A percentile compares a stretch with the other conserved stretches of the same genome.
These are phyloP conservation scores for Xestobium rufovillosum DNA, from an alignment of 2,888 invertebrate species.

Conservation along the genomic window DNA sequence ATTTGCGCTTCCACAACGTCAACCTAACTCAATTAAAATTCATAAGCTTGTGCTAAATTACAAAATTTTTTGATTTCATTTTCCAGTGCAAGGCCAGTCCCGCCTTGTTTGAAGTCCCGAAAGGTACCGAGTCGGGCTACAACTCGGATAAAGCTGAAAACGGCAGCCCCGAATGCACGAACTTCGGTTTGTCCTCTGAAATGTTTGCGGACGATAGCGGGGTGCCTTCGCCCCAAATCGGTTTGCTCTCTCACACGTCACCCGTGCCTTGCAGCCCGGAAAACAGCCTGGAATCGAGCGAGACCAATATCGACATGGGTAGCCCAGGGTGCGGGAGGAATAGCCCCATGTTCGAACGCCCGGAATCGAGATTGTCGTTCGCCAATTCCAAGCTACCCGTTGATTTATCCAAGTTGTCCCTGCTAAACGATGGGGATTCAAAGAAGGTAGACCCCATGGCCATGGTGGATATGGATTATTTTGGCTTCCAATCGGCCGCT, in stretches of 20 bases:
- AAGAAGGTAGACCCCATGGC: conserved; percentile 25
- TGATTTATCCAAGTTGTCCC: conserved; percentile 38
- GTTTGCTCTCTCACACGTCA: conserved; percentile 31
- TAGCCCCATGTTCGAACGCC: conserved; percentile 36
- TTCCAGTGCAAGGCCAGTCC: too few relatives aligned
- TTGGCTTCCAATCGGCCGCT: too few relatives aligned
- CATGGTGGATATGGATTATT: background rate
- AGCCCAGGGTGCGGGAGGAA: conserved; percentile 41
- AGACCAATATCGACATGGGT: conserved; percentile 50
- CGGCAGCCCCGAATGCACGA: conserved; percentile 37
- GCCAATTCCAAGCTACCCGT: conserved; percentile 36
- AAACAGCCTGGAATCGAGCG: conserved; percentile 45
- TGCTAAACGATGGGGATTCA: conserved; percentile 36
- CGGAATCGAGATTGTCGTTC: conserved; percentile 39
- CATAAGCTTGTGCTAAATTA: too few relatives aligned
- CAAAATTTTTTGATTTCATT: too few relatives aligned
- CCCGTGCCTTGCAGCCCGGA: conserved; percentile 24
- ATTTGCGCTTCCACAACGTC: too few relatives aligned
- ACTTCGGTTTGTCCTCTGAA: conserved; percentile 31
- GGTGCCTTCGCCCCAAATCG: conserved; percentile 35
- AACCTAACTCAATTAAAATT: too few relatives aligned
- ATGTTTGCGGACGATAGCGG: conserved; percentile 36
- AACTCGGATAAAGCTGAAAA: conserved; percentile 51
- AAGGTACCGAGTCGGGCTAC: conserved; percentile 58
- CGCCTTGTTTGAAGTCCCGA: too few relatives aligned